Evolutionary conservation across 2,113 vertebrate species (phyloP).

Genomic region (Pseudorasbora parva): DNA sequence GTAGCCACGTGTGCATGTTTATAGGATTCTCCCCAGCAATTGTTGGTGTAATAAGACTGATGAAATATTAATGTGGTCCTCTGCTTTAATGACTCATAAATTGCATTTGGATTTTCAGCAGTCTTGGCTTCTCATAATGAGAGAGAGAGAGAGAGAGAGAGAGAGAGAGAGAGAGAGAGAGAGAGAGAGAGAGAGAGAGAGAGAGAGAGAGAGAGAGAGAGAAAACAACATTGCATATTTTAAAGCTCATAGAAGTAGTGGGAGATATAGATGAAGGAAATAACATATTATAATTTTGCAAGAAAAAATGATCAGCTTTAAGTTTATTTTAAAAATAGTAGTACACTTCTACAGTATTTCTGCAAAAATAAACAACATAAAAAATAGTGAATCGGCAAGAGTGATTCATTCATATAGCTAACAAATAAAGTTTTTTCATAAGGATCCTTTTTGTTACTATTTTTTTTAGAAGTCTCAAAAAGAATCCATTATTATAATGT

Average conservation of each 20-base stretch:
- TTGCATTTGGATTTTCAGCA: slow-evolving; percentile 70
- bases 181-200: slow-evolving; percentile 28
- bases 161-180: slow-evolving; percentile 20
- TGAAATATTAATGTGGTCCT: slow-evolving; percentile 74
- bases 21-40: slow-evolving; percentile 66
- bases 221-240: slow-evolving; percentile 54
- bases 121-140: slow-evolving; percentile 61
- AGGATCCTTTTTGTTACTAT: too few species aligned
- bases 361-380: slow-evolving; percentile 48
- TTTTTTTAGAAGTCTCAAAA: not conserved
- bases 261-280: slow-evolving; percentile 60
- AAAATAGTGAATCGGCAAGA: not conserved
- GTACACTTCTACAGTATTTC: slow-evolving; percentile 49
- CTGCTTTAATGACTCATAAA: slow-evolving; percentile 78
- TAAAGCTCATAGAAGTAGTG: slow-evolving; percentile 50
- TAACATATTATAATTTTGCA: not conserved
- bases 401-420: not conserved
- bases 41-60: slow-evolving; percentile 69
- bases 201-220: slow-evolving; percentile 24
- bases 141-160: slow-evolving; percentile 25
- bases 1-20: slow-evolving; percentile 56
- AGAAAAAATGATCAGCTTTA: slow-evolving; percentile 30
- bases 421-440: not conserved
- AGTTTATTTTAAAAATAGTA: not conserved
- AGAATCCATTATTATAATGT: not conserved